These are phyloP conservation scores for Phthorimaea operculella DNA, from an alignment of 1,140 invertebrate genomes.

Conservation along the genomic window DNA sequence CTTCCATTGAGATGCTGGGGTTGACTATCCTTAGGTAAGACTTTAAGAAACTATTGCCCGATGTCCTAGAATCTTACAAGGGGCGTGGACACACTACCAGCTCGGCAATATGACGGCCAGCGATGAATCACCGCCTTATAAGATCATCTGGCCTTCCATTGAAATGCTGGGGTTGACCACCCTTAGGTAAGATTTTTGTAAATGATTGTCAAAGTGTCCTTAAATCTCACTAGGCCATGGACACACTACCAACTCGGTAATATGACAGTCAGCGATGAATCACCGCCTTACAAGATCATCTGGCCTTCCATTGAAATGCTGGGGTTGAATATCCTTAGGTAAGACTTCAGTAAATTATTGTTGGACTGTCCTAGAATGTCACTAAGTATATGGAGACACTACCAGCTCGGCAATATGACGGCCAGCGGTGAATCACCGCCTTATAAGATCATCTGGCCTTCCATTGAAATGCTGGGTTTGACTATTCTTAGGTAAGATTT, in stretches of 20 bases:
- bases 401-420: slow-evolving; percentile 76
- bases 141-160: slow-evolving; percentile 80
- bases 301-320: slow-evolving; percentile 82
- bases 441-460: slow-evolving; percentile 82
- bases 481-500: slow-evolving; percentile 62
- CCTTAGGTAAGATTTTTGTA: slow-evolving; percentile 48
- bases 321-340: slow-evolving; percentile 69
- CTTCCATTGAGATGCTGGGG: slow-evolving; percentile 76
- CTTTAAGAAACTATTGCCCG: too few relatives aligned
- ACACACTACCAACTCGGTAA: slow-evolving; percentile 82
- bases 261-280: slow-evolving; percentile 66
- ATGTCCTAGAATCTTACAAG: too few relatives aligned
- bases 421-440: slow-evolving; percentile 70
- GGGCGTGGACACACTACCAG: slow-evolving; percentile 89
- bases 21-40: slow-evolving; percentile 64
- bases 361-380: slow-evolving; percentile 83
- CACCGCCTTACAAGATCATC: slow-evolving; percentile 76
- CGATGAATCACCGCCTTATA: slow-evolving; percentile 72
- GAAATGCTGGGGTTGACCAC: slow-evolving; percentile 74
- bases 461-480: slow-evolving; percentile 74
- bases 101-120: slow-evolving; percentile 74
- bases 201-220: too few relatives aligned
- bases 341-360: slow-evolving; percentile 73
- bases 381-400: slow-evolving; percentile 86
- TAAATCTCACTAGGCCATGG: too few relatives aligned